Percentiles rank a stretch among this genome's conserved stretches.
These are phyloP conservation scores for Eupithecia exiguata DNA, from an alignment of 2,888 invertebrate genomes.

Conservation along the genomic window DNA sequence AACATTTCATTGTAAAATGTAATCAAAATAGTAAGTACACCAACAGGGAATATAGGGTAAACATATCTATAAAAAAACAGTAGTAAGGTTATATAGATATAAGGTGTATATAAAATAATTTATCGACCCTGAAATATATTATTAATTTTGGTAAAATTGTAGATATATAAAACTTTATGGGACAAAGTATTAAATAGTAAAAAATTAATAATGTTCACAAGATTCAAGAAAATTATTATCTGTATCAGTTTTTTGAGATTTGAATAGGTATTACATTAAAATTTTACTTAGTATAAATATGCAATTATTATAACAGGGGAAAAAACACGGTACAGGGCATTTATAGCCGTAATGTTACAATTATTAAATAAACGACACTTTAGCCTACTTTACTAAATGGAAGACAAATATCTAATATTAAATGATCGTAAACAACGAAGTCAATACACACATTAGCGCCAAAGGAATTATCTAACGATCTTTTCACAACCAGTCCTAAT, in stretches of 20 bases:
- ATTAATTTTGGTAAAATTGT: constrained; percentile 13
- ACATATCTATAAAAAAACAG: constrained; percentile 20
- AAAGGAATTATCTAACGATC: constrained; percentile 23
- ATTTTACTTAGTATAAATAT: neutral
- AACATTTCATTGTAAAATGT: constrained; percentile 20
- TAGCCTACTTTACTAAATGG: constrained; percentile 54
- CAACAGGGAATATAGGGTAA: constrained; percentile 12
- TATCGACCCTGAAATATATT: constrained; percentile 23
- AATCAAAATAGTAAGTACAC: constrained; percentile 2
- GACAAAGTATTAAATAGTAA: constrained; percentile 5
- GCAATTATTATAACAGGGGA: neutral
- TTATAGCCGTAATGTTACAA: neutral
- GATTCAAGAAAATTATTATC: constrained; percentile 22
- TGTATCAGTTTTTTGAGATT: constrained; percentile 14
- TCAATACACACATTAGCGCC: constrained; percentile 17
- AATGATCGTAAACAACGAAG: constrained; percentile 43
- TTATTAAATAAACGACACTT: constrained; percentile 47
- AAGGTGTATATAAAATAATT: constrained; percentile 28
- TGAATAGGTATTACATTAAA: neutral
- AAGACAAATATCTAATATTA: constrained; percentile 59
- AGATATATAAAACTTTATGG: constrained; percentile 16
- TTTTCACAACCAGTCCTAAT: constrained; percentile 39
- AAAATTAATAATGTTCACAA: constrained; percentile 6
- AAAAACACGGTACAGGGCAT: neutral
- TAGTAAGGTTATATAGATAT: constrained; percentile 12